Evolutionary conservation across 2,888 invertebrate species (phyloP), one percentile per base, ranked within the genome.

Genomic region (Pollenia labialis): DNA sequence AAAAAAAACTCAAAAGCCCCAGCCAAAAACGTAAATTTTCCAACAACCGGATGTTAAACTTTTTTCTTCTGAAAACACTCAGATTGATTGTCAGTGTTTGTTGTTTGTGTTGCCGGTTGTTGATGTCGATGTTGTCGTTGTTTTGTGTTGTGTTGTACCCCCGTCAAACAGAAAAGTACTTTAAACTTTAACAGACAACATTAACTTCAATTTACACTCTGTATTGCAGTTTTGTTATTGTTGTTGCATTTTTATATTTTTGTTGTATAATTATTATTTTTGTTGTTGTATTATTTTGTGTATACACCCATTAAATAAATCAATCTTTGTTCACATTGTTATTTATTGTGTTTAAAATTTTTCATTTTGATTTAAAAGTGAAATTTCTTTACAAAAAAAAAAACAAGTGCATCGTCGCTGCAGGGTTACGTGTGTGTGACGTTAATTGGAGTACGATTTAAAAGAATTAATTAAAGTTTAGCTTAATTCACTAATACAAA

Each of bases 141-240:
- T n/a, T n/a, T n/a, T n/a, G n/a, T 32, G 4, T 54, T 72, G 46
- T 69, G 23, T 62, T 42, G 44, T 48, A 72, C 48, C 58, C 40
- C n/a, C 32, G 4, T 32, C 32, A 71, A 56, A 44, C 40, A 62
- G 11, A 62, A 72, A 64, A 72, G 79, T 69, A 69, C 75, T 85
- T 76, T 81, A 74, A 83, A 81, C 72, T 87, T 84, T 87, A 84
- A 87, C 77, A 87, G 72, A 85, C 87, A 87, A 77, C 84, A 87
- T 87, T 87, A 81, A 84, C 84, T 81, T 81, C 54, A 81, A 74
- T 87, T 84, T 84, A 87, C 81, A 77, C 84, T 40, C 18, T 52
- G 54, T 52, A 74, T 64, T 80, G 75, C 76, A 81, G 16, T 64
- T 86, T 62, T 50, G 23, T 2, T 23, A 62, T 23, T 69, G 42